phyloP scores from a whole-genome alignment of 2,888 invertebrate genomes.

The Torymus aiolomorphi region DNA sequence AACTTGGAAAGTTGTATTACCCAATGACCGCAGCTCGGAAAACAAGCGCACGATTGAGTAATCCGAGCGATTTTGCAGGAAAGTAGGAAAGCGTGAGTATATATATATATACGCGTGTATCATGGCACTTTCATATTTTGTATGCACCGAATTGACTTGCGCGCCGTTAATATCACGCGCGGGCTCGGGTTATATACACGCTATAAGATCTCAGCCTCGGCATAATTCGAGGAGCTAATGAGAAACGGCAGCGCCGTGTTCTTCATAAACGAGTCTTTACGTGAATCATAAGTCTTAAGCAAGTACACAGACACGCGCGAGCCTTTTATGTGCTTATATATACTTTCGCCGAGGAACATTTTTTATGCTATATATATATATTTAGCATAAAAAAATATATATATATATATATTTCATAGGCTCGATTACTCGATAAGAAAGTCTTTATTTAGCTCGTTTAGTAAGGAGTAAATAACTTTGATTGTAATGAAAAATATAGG shows the following conservation, averaged over 20 bases:
- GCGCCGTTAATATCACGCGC: slow-evolving; percentile 21
- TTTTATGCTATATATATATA: too few species aligned
- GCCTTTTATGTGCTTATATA: background rate
- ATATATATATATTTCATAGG: too few species aligned
- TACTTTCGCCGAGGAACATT: too few species aligned
- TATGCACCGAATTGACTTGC: slow-evolving; percentile 14
- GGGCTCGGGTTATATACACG: background rate
- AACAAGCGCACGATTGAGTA: slow-evolving; percentile 30
- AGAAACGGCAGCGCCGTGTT: slow-evolving; percentile 46
- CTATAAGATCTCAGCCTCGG: slow-evolving; percentile 36
- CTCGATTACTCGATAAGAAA: too few species aligned
- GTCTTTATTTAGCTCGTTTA: too few species aligned
- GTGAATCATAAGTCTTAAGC: background rate
- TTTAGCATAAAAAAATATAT: too few species aligned
- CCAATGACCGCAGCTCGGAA: slow-evolving; percentile 24
- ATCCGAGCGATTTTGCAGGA: slow-evolving; percentile 17
- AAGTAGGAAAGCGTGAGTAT: slow-evolving; percentile 13
- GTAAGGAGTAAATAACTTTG: too few species aligned
- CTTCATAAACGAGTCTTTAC: slow-evolving; percentile 43
- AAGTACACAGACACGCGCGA: slow-evolving; percentile 10
- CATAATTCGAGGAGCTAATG: slow-evolving; percentile 49
- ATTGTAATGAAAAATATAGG: too few species aligned
- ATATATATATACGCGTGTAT: background rate
- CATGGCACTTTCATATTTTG: background rate
- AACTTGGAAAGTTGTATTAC: slow-evolving; percentile 16